These are phyloP conservation scores for Andricus curvator DNA, from an alignment of 2,888 invertebrate species.

Conservation along the genomic window DNA sequence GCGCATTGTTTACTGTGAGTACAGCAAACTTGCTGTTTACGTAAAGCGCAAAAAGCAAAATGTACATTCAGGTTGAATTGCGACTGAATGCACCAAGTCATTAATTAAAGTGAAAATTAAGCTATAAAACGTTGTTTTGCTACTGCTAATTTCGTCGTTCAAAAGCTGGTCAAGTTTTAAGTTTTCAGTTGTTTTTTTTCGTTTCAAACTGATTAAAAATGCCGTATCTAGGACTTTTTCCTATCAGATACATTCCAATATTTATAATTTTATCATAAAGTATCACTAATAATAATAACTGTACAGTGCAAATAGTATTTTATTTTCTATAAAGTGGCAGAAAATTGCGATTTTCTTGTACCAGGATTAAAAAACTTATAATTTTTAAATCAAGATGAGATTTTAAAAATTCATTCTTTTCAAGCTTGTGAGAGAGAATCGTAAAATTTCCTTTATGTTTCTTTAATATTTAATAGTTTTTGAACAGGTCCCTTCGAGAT, in stretches of 20 bases:
- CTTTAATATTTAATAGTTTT: too few species aligned
- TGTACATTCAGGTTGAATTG: conserved; percentile 21
- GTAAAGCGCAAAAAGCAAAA: conserved; percentile 8
- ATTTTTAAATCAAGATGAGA: neutral
- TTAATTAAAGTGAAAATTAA: conserved; percentile 27
- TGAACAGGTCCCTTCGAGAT: too few species aligned
- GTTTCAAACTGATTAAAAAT: neutral
- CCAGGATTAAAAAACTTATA: neutral
- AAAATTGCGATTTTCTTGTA: too few species aligned
- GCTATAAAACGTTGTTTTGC: conserved; percentile 2
- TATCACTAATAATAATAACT: too few species aligned
- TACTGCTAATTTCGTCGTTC: too few species aligned
- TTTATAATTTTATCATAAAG: neutral
- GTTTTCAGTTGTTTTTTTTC: neutral
- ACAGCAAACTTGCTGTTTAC: neutral
- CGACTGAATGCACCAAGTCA: conserved; percentile 20
- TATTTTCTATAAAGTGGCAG: too few species aligned
- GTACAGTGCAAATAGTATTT: too few species aligned
- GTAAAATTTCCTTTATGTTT: neutral
- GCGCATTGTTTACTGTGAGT: neutral
- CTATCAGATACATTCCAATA: neutral
- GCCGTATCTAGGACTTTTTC: neutral
- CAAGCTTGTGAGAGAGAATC: neutral
- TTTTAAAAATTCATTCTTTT: neutral
- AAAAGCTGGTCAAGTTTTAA: too few species aligned